phyloP scores from a whole-genome alignment of 92 coral and sea anemone genomes.

The Zoanthus solanderi region DNA sequence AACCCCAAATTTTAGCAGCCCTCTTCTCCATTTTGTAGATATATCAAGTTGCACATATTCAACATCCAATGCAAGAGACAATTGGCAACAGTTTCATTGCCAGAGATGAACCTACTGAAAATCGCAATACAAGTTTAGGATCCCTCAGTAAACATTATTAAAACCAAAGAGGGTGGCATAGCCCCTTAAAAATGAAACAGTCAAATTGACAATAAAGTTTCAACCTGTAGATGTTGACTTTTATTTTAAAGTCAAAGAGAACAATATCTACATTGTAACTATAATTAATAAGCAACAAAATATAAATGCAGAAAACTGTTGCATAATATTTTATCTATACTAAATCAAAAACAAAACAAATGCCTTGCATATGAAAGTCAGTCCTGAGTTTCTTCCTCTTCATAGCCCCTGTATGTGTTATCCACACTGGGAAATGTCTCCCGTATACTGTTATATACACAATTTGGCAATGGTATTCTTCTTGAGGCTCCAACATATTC shows the following conservation, averaged over 20 bases:
- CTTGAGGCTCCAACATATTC: constrained; percentile 54
- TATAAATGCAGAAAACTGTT: constrained; percentile 20
- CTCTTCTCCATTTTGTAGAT: too few relatives aligned
- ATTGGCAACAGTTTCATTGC: constrained; percentile 5
- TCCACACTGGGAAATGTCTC: constrained; percentile 47
- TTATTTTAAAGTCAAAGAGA: background rate
- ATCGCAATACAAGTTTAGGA: background rate
- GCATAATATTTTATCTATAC: background rate
- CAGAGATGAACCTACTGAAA: background rate
- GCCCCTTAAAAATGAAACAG: background rate
- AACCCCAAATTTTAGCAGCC: too few relatives aligned
- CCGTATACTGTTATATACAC: constrained; percentile 54
- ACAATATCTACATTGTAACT: constrained; percentile 19
- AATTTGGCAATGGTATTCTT: constrained; percentile 57
- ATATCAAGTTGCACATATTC: background rate
- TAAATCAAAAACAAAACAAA: too few relatives aligned
- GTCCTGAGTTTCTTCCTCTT: constrained; percentile 38
- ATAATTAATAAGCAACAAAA: constrained; percentile 21
- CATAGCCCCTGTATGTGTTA: constrained; percentile 34
- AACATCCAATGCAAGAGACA: background rate
- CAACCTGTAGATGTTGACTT: background rate
- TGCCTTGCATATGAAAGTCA: background rate
- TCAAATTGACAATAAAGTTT: background rate
- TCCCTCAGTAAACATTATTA: background rate
- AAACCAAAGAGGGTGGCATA: background rate